These are phyloP conservation scores for Xestia sexstrigata DNA, from an alignment of 2,888 invertebrate species.

Conservation along the genomic window DNA sequence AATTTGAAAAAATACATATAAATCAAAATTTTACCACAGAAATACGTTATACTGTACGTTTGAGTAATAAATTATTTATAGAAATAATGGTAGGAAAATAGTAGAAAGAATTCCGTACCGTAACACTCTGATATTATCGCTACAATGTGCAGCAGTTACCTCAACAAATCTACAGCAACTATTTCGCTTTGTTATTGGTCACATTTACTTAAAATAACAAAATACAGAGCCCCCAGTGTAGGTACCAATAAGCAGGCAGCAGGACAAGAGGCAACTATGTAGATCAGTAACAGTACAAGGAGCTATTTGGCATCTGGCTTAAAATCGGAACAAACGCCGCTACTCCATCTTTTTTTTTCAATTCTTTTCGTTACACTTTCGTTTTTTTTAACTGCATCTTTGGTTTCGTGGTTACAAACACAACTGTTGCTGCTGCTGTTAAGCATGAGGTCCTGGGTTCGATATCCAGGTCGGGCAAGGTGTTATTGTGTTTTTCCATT, in stretches of 20 bases:
- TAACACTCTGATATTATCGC: no score
- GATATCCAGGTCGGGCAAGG: background rate
- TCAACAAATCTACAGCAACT: conserved; percentile 12
- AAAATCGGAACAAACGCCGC: background rate
- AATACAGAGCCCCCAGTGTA: background rate
- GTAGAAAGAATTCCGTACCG: no score
- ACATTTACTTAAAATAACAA: conserved; percentile 35
- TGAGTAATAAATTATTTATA: no score
- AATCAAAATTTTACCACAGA: no score
- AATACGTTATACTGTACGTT: no score
- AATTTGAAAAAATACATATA: background rate
- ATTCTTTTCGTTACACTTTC: background rate
- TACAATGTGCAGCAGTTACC: conserved; percentile 19
- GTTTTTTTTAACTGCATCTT: background rate
- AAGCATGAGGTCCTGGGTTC: background rate
- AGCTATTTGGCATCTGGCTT: background rate
- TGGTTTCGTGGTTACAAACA: background rate
- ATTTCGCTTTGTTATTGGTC: conserved; percentile 23
- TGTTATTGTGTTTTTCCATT: background rate
- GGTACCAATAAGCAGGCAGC: background rate
- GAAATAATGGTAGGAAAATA: no score
- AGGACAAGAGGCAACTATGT: background rate
- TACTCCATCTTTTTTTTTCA: no score
- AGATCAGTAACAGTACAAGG: background rate
- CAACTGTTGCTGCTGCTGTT: background rate